Base-by-base conservation (phyloP, 64 coral and sea anemone genomes). In the Porites australiensis region DNA sequence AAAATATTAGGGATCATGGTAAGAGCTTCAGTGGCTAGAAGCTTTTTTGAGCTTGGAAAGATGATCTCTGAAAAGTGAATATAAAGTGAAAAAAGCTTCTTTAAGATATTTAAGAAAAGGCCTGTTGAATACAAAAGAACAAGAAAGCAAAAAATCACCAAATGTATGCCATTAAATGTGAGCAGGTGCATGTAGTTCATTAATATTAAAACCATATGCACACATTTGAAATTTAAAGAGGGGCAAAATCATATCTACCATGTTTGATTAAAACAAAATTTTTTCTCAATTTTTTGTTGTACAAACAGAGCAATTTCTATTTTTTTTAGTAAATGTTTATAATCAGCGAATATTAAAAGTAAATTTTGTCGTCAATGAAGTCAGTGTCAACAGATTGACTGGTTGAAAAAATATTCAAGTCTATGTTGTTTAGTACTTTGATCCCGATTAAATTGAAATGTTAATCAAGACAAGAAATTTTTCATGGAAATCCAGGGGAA, bases 121-220 rank as follows among this genome's bases (percentile, higher is more conserved):
- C n/a, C 23, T 27, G n/a, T 70, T n/a, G 10, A 70, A 23, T 23
- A 70, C 37, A 44, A 10, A 27, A 70, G 67, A 23, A 70, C 10
- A 27, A 12, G 57, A 78, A 78, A 12, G 75, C 75, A 78, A 50
- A 51, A 50, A 54, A 54, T 15, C 9, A 77, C 49, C 4, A 7
- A 55, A 19, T 78, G 10, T 76, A 51, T 13, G 54, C 22, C 20
- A 19, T 6, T 55, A 55, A 55, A 4, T 13, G 6, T n/a, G 14
- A 21, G 51, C 75, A 78, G 75, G 75, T 57, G 75, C 51, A 14
- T 55, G 50, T 21, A 78, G 54, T 51, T 78, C n/a, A 23, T 78
- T 55, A 78, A 78, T 78, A 78, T 57, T 78, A 55, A 78, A 10
- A 57, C 57, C 75, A 78, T 19, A 64, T 23, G 51, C 50, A 23